Conservation (phyloP, 2,797 vertebrate genomes). For the Darevskia mixta region DNA sequence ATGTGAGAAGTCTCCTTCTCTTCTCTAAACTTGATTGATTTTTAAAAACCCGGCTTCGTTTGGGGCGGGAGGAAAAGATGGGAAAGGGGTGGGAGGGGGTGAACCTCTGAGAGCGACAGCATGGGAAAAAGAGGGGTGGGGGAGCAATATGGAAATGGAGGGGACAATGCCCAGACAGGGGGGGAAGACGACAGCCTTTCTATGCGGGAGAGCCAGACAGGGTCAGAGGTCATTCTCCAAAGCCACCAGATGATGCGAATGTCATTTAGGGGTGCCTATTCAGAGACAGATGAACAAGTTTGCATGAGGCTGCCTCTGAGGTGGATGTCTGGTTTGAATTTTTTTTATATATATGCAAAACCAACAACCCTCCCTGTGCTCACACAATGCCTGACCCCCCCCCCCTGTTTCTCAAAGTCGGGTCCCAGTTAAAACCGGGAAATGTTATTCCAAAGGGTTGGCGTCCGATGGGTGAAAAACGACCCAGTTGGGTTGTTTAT, state of each 20-base stretch:
- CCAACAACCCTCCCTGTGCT: neutral
- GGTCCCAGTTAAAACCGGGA: too few relatives aligned
- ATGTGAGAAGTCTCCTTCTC: neutral
- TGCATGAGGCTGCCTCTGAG: neutral
- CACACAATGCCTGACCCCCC: neutral
- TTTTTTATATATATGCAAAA: too few relatives aligned
- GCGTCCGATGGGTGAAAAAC: too few relatives aligned
- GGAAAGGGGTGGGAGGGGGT: conserved; percentile 12
- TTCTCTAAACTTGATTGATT: conserved; percentile 61
- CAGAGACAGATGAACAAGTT: conserved; percentile 71
- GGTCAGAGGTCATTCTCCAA: conserved; percentile 78
- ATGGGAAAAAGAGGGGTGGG: conserved; percentile 41
- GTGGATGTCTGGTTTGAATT: neutral
- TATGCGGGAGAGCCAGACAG: conserved; percentile 74
- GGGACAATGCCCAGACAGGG: conserved; percentile 42
- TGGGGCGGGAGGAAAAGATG: conserved; percentile 29
- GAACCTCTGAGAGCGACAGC: conserved; percentile 25
- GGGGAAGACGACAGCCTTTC: conserved; percentile 62
- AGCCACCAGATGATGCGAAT: conserved; percentile 75
- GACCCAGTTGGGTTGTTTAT: too few relatives aligned
- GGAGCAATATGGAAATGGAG: conserved; percentile 46
- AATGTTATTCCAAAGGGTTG: neutral
- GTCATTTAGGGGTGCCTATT: conserved; percentile 77
- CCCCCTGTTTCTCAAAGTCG: neutral
- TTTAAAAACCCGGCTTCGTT: neutral